Percentiles rank a stretch among this genome's conserved stretches.
phyloP scores from a whole-genome alignment of 2,113 vertebrate genomes.

The Hystrix cristata region DNA sequence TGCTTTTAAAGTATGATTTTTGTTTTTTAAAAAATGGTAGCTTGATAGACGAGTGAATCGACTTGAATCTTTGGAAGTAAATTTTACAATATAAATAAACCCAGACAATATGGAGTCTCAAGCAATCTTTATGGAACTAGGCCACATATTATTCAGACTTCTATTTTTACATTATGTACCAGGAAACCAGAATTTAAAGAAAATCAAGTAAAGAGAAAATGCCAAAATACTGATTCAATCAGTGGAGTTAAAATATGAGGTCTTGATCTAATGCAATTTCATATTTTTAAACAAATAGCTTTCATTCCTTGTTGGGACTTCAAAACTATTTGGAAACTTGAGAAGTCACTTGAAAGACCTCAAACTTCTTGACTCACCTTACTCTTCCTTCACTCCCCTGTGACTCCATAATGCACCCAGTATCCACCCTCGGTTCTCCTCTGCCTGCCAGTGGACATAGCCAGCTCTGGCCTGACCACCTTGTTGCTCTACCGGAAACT shows the following conservation, averaged over 20 bases:
- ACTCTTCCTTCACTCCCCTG: rapidly evolving
- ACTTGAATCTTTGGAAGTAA: conserved; percentile 50
- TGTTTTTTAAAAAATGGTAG: conserved; percentile 11
- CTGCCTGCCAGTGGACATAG: no score
- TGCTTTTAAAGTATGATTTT: conserved; percentile 2
- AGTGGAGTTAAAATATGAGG: not conserved
- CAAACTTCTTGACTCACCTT: not conserved
- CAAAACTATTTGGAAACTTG: not conserved
- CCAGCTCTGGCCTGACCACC: not conserved
- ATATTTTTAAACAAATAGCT: not conserved
- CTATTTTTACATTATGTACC: conserved; percentile 40
- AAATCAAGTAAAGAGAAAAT: conserved; percentile 56
- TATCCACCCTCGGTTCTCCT: not conserved
- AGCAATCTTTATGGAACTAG: conserved; percentile 13
- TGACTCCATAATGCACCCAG: rapidly evolving
- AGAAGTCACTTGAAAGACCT: not conserved
- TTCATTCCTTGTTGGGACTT: not conserved
- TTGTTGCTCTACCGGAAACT: not conserved
- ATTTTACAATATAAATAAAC: conserved; percentile 58
- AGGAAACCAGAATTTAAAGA: conserved; percentile 27
- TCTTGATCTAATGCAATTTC: conserved; percentile 1
- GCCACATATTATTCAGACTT: conserved; percentile 12
- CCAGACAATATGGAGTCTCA: conserved; percentile 38
- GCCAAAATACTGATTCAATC: conserved; percentile 40
- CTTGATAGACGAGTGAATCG: conserved; percentile 31